These are phyloP conservation scores for Sebastiscus tertius DNA, from an alignment of 2,797 vertebrate species.

Conservation along the genomic window DNA sequence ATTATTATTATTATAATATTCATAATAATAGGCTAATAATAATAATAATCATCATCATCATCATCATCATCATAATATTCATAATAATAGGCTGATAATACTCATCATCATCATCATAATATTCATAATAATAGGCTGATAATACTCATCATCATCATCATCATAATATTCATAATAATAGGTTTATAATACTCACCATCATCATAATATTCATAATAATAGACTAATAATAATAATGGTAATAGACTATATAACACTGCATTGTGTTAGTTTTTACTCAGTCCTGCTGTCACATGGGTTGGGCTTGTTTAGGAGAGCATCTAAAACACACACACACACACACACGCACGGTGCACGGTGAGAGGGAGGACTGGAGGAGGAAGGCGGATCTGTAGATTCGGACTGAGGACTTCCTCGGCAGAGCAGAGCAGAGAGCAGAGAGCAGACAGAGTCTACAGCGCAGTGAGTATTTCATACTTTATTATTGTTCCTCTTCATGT, in stretches of 20 bases:
- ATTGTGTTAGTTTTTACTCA: background rate
- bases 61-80: too few species aligned
- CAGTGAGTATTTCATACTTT: constrained; percentile 41
- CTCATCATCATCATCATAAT: too few species aligned
- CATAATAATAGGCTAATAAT: too few species aligned
- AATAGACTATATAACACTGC: background rate
- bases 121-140: background rate
- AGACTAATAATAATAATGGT: background rate
- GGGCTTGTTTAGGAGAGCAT: constrained; percentile 17
- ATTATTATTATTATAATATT: too few species aligned
- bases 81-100: background rate
- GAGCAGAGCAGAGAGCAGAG: background rate
- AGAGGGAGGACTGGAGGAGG: background rate
- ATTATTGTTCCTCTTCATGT: rapidly evolving
- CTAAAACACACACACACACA: constrained; percentile 22
- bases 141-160: too few species aligned
- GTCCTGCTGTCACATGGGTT: constrained; percentile 19
- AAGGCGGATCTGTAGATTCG: constrained; percentile 48
- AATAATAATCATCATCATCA: too few species aligned
- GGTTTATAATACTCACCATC: too few species aligned
- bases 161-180: too few species aligned
- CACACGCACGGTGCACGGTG: background rate
- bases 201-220: too few species aligned
- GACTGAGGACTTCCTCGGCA: constrained; percentile 51
- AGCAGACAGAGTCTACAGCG: background rate